Percentiles rank a stretch among this genome's conserved stretches.
Conservation (phyloP, 2,113 vertebrate species). For the Lampris megalopsis region DNA sequence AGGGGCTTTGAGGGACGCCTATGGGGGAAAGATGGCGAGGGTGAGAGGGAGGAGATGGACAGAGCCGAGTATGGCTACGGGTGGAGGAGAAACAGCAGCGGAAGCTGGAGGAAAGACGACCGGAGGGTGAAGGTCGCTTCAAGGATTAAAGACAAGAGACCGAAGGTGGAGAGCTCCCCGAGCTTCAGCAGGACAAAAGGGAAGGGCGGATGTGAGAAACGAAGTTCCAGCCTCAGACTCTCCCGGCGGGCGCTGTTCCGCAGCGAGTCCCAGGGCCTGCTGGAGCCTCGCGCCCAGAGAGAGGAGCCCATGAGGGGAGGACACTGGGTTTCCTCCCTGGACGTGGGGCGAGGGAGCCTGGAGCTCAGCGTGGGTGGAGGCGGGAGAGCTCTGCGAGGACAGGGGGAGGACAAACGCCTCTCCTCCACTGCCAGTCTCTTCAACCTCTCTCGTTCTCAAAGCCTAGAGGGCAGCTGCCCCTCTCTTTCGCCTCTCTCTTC, state of each 20-base stretch:
- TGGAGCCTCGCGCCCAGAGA: slow-evolving; percentile 68
- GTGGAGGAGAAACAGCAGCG: slow-evolving; percentile 69
- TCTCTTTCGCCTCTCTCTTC: slow-evolving; percentile 83
- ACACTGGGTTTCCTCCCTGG: slow-evolving; percentile 85
- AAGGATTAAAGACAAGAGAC: slow-evolving; percentile 63
- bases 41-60: slow-evolving; percentile 66
- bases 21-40: slow-evolving; percentile 78
- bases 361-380: slow-evolving; percentile 61
- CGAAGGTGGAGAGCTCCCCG: slow-evolving; percentile 70
- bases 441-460: slow-evolving; percentile 84
- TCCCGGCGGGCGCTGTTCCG: slow-evolving; percentile 80
- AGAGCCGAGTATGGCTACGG: slow-evolving; percentile 73
- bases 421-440: slow-evolving; percentile 84
- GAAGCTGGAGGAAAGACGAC: slow-evolving; percentile 72
- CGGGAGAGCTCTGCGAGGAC: slow-evolving; percentile 66
- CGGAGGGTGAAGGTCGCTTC: slow-evolving; percentile 59
- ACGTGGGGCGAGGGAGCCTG: slow-evolving; percentile 74
- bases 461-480: slow-evolving; percentile 81
- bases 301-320: slow-evolving; percentile 64
- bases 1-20: slow-evolving; percentile 77
- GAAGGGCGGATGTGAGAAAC: slow-evolving; percentile 74
- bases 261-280: slow-evolving; percentile 82
- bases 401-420: slow-evolving; percentile 75
- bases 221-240: slow-evolving; percentile 75
- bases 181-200: slow-evolving; percentile 69